These are phyloP conservation scores for Actinernus sp. DNA, from an alignment of 92 coral and sea anemone genomes.

Conservation along the genomic window DNA sequence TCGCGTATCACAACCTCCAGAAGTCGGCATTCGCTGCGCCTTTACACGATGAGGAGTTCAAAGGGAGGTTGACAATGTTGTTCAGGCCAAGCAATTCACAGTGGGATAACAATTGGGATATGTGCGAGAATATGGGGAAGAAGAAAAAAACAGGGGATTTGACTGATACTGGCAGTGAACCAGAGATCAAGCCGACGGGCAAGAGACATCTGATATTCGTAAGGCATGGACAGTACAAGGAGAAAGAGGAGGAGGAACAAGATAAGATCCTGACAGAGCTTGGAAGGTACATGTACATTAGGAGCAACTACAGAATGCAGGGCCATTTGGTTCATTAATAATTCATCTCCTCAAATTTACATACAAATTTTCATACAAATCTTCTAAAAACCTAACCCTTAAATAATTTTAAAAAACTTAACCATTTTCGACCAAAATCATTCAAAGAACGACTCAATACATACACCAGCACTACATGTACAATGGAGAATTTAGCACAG, in stretches of 20 bases:
- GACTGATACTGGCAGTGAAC: slow-evolving; percentile 21
- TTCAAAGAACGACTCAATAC: no score
- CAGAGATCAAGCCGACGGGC: slow-evolving; percentile 87
- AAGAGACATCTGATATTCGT: slow-evolving; percentile 85
- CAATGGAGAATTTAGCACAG: no score
- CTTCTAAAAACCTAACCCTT: no score
- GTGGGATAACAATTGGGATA: slow-evolving; percentile 89
- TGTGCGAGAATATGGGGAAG: slow-evolving; percentile 52
- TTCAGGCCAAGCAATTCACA: slow-evolving; percentile 61
- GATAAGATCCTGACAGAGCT: slow-evolving; percentile 73
- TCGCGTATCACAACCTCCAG: slow-evolving; percentile 45
- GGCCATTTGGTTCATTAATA: no score
- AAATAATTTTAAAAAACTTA: no score
- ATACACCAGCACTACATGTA: no score
- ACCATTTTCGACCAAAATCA: no score
- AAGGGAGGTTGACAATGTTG: slow-evolving; percentile 53
- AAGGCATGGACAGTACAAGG: slow-evolving; percentile 91
- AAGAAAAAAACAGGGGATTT: slow-evolving; percentile 31
- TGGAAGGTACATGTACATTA: slow-evolving; percentile 91
- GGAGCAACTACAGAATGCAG: no score
- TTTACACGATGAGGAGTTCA: slow-evolving; percentile 28
- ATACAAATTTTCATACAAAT: no score
- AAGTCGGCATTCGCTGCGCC: slow-evolving; percentile 57
- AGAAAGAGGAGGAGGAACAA: slow-evolving; percentile 63
- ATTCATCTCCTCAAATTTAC: no score